Base-by-base conservation (phyloP, 2,888 invertebrate genomes). In the Acanthococcus lagerstroemiae region DNA sequence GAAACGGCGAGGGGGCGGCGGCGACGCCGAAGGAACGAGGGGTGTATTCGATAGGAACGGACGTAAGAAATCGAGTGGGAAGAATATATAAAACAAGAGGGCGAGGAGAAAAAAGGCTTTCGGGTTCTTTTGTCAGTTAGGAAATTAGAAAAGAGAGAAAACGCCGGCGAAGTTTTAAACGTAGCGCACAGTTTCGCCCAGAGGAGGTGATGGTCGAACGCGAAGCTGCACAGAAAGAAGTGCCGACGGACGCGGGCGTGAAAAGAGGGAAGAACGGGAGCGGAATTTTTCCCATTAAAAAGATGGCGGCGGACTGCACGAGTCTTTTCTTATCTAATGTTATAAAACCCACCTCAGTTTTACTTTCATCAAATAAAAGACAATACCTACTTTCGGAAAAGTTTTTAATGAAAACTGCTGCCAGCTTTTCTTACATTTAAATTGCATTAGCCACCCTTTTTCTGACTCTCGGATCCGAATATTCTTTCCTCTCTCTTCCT, bases 401-500 rank as follows among this genome's bases (percentile, higher is more conserved):
- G 61, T 61, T 61, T 61, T 61, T 61, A 61, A 61, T 61, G 61
- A 61, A 61, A 61, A 61, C 61, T 61, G 61, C 61, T 61, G 61
- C 61, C 61, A 61, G 61, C 61, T 61, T 61, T 61, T 61, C 61
- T 61, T 61, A 61, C 61, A 61, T 61, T 61, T 61, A 61, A 61
- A 61, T 61, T 61, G 61, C 61, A 61, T 61, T 61, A 61, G 61
- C 61, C 61, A 61, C 61, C 61, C 61, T 61, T 61, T 61, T 61
- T 61, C 61, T 48, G 61, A 45, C 52, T 52, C 19, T 21, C 22
- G 22, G 22, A 9, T 9, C 21, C 21, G 21, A 52, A 52, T 52
- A 52, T 52, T 52, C 52, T 9, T 52, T 24, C 24, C 22, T 52
- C 24, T 24, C 21, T 17, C 37, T 56, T 37, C 21, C 26, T 22